phyloP scores from a whole-genome alignment of 2,888 invertebrate genomes.

The Tryphoninae sp. region DNA sequence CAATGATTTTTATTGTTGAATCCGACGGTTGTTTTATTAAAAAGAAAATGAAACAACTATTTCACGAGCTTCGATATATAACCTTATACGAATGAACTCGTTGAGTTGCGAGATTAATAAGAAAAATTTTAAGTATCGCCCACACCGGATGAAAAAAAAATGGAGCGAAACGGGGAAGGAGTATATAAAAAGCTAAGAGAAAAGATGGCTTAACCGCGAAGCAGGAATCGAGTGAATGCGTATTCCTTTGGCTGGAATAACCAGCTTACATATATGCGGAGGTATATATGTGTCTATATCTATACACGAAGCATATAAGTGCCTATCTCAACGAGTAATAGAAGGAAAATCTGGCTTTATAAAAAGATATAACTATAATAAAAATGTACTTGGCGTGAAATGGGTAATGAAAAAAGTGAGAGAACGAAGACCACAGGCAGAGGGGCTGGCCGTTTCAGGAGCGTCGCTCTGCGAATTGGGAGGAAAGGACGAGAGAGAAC shows the following conservation, averaged over 20 bases:
- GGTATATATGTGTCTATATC: neutral
- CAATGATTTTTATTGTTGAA: no score
- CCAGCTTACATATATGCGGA: neutral
- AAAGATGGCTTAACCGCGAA: constrained; percentile 29
- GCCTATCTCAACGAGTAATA: constrained; percentile 44
- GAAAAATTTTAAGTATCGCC: constrained; percentile 31
- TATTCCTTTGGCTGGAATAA: constrained; percentile 36
- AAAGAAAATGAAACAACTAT: neutral
- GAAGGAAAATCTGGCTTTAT: constrained; percentile 57
- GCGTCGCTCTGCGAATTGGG: constrained; percentile 1
- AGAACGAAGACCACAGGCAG: neutral
- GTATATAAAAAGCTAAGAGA: constrained; percentile 24
- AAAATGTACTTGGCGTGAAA: constrained; percentile 60
- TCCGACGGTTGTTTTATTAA: neutral
- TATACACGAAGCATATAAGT: neutral
- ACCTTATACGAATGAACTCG: constrained; percentile 18
- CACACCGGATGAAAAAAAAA: neutral
- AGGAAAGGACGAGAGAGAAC: constrained; percentile 25
- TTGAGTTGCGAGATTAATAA: constrained; percentile 34
- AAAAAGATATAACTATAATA: constrained; percentile 60
- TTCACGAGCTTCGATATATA: neutral
- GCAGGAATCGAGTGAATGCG: constrained; percentile 31
- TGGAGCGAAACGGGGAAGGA: constrained; percentile 1
- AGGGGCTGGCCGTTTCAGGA: constrained; percentile 10
- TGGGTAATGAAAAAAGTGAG: constrained; percentile 56